phyloP scores from a whole-genome alignment of 1,140 invertebrate species.

The Batillaria attramentaria region DNA sequence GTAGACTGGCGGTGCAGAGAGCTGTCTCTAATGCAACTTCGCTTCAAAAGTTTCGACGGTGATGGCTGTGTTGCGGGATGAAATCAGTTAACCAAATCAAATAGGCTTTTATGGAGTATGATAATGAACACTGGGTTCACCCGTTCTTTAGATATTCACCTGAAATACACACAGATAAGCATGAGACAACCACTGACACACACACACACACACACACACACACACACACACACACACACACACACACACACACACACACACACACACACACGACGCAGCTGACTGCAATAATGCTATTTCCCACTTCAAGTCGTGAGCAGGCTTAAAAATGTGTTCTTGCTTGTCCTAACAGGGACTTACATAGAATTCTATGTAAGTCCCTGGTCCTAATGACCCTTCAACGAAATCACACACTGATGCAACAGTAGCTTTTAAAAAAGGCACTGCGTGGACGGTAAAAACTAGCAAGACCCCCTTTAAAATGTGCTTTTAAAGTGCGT shows the following conservation, averaged over 20 bases:
- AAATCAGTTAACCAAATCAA: too few species aligned
- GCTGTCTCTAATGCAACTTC: background rate
- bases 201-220: constrained; percentile 20
- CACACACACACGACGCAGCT: background rate
- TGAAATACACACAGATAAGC: constrained; percentile 13
- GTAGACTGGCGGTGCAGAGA: background rate
- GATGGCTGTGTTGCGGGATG: too few species aligned
- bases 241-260: background rate
- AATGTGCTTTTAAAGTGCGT: too few species aligned
- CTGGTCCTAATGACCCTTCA: background rate
- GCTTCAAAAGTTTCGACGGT: background rate
- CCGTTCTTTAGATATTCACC: too few species aligned
- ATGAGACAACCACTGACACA: constrained; percentile 17
- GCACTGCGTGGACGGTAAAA: too few species aligned
- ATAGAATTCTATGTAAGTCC: background rate
- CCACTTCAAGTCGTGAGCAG: too few species aligned
- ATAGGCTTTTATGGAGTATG: too few species aligned
- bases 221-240: constrained; percentile 21
- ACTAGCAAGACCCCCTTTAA: too few species aligned
- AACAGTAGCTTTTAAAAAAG: too few species aligned
- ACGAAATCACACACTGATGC: too few species aligned
- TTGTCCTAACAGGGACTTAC: background rate
- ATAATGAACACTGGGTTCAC: too few species aligned
- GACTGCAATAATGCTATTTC: background rate
- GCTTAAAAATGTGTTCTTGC: background rate